These are phyloP conservation scores for Oryzias curvinotus DNA, from an alignment of 2,113 vertebrate species.

Conservation along the genomic window DNA sequence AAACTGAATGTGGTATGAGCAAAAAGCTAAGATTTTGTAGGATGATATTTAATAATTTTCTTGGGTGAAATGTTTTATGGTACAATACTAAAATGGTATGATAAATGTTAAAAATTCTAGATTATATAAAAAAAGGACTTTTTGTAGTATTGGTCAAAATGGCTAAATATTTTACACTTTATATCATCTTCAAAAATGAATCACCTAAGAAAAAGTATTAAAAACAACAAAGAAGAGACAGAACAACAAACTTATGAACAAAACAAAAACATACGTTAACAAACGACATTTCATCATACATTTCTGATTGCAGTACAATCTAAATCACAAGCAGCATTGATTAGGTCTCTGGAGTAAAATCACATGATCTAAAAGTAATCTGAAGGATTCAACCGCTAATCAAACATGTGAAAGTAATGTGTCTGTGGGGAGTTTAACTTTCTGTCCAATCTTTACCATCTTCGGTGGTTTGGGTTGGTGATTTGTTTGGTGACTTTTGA, in stretches of 20 bases:
- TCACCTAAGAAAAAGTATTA: too few species aligned
- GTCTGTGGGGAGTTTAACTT: neutral
- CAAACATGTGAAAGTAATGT: slow-evolving; percentile 7
- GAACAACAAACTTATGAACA: too few species aligned
- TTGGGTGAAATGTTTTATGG: neutral
- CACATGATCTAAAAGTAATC: slow-evolving; percentile 11
- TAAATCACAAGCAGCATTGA: neutral
- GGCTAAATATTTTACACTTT: too few species aligned
- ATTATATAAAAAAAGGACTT: neutral
- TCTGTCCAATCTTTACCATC: neutral
- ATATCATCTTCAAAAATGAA: too few species aligned
- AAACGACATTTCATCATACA: too few species aligned
- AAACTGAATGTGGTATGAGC: neutral
- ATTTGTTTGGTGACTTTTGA: slow-evolving; percentile 1
- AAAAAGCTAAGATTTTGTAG: neutral
- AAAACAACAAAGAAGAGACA: too few species aligned
- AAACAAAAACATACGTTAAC: too few species aligned
- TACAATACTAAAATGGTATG: neutral
- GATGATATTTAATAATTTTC: slow-evolving; percentile 3
- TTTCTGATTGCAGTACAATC: slow-evolving; percentile 29
- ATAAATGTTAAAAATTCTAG: slow-evolving; percentile 4
- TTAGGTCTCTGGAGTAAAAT: too few species aligned
- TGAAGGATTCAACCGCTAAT: slow-evolving; percentile 10
- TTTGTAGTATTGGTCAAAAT: too few species aligned
- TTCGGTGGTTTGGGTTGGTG: slow-evolving; percentile 4